Evolutionary conservation across 1,140 invertebrate genomes (phyloP), one percentile per base, ranked within the genome.

Genomic region (Bombus impatiens): DNA sequence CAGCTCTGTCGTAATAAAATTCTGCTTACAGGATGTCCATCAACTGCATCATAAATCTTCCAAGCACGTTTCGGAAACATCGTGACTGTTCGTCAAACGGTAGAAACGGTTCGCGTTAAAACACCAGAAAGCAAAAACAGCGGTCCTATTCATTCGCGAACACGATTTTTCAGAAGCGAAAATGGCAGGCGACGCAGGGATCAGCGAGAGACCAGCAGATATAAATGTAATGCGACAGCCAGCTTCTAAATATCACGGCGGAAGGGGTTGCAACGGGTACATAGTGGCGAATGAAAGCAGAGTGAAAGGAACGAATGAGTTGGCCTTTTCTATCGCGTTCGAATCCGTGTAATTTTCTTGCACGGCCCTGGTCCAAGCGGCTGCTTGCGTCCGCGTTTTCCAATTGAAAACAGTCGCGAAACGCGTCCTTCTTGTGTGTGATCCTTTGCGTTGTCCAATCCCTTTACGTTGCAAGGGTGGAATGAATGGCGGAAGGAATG

Each of bases 231-330:
- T 28, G 53, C 57, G 53, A n/a, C 67, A 71, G 40, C 40, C 32
- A 9, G 59, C 59, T 77, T 77, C 74, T 83, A 83, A 77, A 53
- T 77, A 83, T 82, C 80, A 32, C 65, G n/a, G n/a, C 18, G 47
- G 32, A 28, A 15, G 5, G 25, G 65, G 65, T 67, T 22, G n/a
- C 62, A 44, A n/a, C 47, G 47, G 47, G 18, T 53, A 18, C 18
- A 53, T 53, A 53, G 47, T 2, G 22, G 18, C 47, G 37, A 47
- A 47, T 47, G 57, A 47, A 47, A 47, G 40, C 40, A 76, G 15
- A 32, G 57, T 25, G 57, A 82, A 82, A 75, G 40, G 9, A 32
- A 62, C 12, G 40, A n/a, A 35, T 15, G 35, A 32, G 53, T 5
- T n/a, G 37, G n/a, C 35, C 81, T 53, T 84, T 78, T 68, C 44